Conservation (phyloP, 2,888 invertebrate genomes). For the Prenolepis imparis region DNA sequence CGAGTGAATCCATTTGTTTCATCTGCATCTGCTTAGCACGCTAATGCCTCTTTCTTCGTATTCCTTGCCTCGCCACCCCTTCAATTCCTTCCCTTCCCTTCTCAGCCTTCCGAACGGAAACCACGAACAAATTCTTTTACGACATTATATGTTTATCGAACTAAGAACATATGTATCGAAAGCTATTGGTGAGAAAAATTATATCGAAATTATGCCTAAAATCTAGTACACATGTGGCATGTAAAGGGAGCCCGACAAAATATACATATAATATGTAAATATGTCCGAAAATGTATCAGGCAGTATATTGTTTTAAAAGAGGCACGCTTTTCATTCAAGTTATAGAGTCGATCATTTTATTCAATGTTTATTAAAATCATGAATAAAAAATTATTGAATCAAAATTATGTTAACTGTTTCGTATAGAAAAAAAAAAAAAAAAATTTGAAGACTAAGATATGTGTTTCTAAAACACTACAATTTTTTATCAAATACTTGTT, state of each 20-base stretch:
- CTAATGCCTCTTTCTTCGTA: constrained; percentile 79
- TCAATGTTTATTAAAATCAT: neutral
- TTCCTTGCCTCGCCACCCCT: constrained; percentile 52
- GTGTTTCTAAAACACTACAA: too few species aligned
- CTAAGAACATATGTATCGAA: neutral
- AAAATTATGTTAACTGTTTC: too few species aligned
- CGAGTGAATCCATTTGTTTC: constrained; percentile 85
- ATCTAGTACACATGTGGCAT: neutral
- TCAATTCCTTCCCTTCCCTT: neutral
- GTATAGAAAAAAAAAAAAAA: neutral
- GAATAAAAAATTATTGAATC: neutral
- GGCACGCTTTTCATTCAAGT: neutral
- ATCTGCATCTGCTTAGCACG: constrained; percentile 85
- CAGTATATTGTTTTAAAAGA: neutral
- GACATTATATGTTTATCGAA: constrained; percentile 32
- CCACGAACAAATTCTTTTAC: constrained; percentile 17
- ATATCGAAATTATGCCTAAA: neutral
- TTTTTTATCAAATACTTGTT: too few species aligned
- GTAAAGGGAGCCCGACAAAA: neutral
- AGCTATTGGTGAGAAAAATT: neutral
- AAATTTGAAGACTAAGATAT: neutral
- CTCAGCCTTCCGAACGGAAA: neutral
- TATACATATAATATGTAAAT: neutral
- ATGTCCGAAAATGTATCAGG: neutral
- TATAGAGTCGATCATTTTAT: neutral